phyloP scores from a whole-genome alignment of 2,113 vertebrate species.

The Nestor notabilis region DNA sequence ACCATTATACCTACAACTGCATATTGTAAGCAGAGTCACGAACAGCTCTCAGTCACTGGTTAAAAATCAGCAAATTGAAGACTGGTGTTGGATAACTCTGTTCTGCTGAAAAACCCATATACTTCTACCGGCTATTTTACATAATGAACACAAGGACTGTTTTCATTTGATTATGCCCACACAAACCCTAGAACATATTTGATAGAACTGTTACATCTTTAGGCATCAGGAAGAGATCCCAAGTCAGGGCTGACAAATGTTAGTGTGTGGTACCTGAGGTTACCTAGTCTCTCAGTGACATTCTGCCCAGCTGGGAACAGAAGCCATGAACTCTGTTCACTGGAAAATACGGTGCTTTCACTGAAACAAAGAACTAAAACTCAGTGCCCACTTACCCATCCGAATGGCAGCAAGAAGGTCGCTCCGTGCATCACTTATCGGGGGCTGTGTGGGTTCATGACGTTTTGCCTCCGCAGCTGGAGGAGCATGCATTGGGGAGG shows the following conservation, averaged over 20 bases:
- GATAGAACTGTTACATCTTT: neutral
- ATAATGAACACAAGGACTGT: neutral
- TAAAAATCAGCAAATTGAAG: neutral
- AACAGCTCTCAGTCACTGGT: neutral
- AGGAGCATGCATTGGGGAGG: slow-evolving; percentile 84
- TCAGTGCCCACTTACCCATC: slow-evolving; percentile 84
- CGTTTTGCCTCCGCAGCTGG: slow-evolving; percentile 66
- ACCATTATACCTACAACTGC: neutral
- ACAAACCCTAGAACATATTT: neutral
- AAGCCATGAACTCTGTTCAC: neutral
- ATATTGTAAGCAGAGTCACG: neutral
- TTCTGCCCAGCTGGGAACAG: neutral
- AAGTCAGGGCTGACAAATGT: neutral
- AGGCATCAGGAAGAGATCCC: neutral
- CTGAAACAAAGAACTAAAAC: neutral
- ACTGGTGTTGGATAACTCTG: neutral
- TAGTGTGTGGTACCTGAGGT: neutral
- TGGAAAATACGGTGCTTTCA: neutral
- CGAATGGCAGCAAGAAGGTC: slow-evolving; percentile 96
- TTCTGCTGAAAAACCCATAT: neutral
- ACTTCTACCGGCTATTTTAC: neutral
- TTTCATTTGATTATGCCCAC: neutral
- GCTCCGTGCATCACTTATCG: slow-evolving; percentile 87
- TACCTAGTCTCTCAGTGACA: neutral
- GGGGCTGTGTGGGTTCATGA: slow-evolving; percentile 64